Evolutionary conservation across 1,140 invertebrate genomes (phyloP), one percentile per base, ranked within the genome.

Genomic region (Brachionus paranguensis): DNA sequence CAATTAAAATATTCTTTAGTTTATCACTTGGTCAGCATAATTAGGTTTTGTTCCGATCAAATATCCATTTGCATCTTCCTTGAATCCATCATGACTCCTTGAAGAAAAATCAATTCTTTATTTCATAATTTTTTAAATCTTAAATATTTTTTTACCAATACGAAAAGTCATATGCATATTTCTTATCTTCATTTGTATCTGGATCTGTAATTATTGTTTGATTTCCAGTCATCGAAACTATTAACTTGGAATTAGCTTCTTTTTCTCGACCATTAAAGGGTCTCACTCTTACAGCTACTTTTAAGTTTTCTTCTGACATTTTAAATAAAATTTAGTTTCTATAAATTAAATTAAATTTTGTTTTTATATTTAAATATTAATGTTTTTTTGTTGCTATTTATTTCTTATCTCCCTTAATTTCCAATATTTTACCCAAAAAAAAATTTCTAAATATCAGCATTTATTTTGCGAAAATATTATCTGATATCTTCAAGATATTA

Each of bases 191-290:
- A 2, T 86, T 79, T 76, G 88, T 87, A 29, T 87, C 86, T 20
- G 92, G 92, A 86, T 92, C 89, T 64, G 87, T 89, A 50, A 93
- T 89, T 24, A 87, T 86, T 10, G 91, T 92, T 2, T 87, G 86
- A 20, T 89, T 88, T 0, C 90, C 91, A 85, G 89, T 85, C 91
- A 93, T 92, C 7, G 88, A 85, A 72, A 93, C 89, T 70, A 93
- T 90, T 11, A 89, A 86, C 72, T 89, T 89, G 4, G 91, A 90
- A 86, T 91, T 91, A 78, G 92, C 87, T 64, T 86, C 86, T 50
- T 86, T 88, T 86, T 92, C 92, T 53, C 90, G 87, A 78, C 89
- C 88, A 87, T 91, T 92, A 88, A 92, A 92, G 84, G 92, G 92
- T 37, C 92, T 88, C 43, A 92, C 91, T 85, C 92, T 86, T 8